Evolutionary conservation across 2,797 vertebrate genomes (phyloP).

Genomic region (Hipposideros larvatus): DNA sequence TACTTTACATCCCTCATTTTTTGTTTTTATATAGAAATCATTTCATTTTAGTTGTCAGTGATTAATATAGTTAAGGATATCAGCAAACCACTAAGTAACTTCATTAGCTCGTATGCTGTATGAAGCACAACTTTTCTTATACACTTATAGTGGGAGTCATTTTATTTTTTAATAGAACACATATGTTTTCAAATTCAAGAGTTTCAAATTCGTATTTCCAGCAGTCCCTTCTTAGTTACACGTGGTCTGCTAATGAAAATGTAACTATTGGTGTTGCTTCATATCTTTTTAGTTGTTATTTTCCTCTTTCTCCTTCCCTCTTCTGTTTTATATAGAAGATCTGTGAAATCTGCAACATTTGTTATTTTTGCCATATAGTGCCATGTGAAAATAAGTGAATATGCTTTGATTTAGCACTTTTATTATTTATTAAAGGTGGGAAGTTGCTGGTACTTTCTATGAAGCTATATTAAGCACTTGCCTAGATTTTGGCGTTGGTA

Average conservation of each 20-base stretch:
- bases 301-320: neutral
- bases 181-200: neutral
- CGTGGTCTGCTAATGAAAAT: neutral
- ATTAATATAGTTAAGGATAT: neutral
- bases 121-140: neutral
- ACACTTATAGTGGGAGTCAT: neutral
- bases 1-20: neutral
- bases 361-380: neutral
- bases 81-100: neutral
- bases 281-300: neutral
- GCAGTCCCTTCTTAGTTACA: neutral
- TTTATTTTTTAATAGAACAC: neutral
- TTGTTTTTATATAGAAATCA: conserved; percentile 53
- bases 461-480: neutral
- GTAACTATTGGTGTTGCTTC: neutral
- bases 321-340: neutral
- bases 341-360: neutral
- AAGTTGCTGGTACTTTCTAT: neutral
- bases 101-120: neutral
- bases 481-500: neutral
- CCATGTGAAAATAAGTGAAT: conserved; percentile 35
- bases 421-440: neutral
- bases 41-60: conserved; percentile 13
- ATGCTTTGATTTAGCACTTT: neutral
- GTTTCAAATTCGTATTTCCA: neutral